Conservation (phyloP, 2,113 vertebrate genomes). For the Lepus europaeus region DNA sequence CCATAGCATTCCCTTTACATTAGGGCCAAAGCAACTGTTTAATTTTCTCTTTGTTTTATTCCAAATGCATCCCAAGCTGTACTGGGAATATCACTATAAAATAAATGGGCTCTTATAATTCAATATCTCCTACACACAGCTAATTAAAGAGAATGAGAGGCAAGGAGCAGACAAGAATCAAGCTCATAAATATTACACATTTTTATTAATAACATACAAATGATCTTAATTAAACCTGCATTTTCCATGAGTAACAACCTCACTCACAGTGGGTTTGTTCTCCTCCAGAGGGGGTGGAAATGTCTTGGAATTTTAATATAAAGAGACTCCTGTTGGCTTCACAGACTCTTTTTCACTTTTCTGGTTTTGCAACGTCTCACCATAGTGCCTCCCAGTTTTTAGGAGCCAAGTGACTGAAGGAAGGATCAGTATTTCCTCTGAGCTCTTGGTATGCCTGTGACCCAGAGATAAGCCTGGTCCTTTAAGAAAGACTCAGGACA, state of each 20-base stretch:
- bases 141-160: constrained; percentile 76
- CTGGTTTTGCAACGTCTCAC: neutral
- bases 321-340: neutral
- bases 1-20: constrained; percentile 71
- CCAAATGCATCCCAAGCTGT: constrained; percentile 49
- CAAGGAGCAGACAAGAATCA: constrained; percentile 66
- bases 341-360: neutral
- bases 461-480: neutral
- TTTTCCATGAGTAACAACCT: constrained; percentile 74
- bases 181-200: constrained; percentile 76
- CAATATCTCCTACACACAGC: constrained; percentile 73
- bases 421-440: neutral
- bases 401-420: neutral
- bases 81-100: constrained; percentile 72
- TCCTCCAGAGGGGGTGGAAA: neutral
- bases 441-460: neutral
- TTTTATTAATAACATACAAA: constrained; percentile 81
- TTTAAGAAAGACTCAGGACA: neutral
- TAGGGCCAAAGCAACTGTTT: constrained; percentile 71
- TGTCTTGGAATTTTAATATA: constrained; percentile 56
- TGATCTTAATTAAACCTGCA: constrained; percentile 78
- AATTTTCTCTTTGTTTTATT: constrained; percentile 76
- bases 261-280: neutral
- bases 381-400: constrained; percentile 3
- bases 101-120: constrained; percentile 69